Base-by-base conservation (phyloP, 2,888 invertebrate species). In the Idaea biselata region DNA sequence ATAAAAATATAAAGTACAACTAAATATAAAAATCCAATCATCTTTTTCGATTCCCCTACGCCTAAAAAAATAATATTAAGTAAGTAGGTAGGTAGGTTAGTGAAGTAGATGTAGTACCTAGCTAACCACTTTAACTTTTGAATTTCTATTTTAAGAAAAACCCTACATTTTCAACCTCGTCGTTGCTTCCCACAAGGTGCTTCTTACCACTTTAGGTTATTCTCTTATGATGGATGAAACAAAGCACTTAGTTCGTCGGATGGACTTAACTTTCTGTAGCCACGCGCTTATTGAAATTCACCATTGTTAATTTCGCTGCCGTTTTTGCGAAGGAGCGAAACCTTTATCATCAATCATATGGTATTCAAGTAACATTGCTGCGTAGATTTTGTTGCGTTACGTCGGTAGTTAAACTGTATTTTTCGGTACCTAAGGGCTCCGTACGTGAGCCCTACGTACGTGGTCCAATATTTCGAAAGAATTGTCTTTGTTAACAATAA, bases 401-500 rank as follows among this genome's bases (percentile, higher is more conserved):
- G 63, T 64, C 18, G 60, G 62, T 59, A 60, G 63, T 67, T 67
- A 65, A 64, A 72, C 71, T 75, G 73, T 74, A 69, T 74, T 70
- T 82, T 82, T 82, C 71, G 78, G 80, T 74, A 67, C 71, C 73
- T 70, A 68, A 81, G 81, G 81, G 78, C 73, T 66, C 71, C 55
- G 70, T 76, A 81, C 81, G 82, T 81, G 71, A 66, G 81, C 78
- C 82, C 81, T 82, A 78, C 79, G 75, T 83, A 83, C 84, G 83
- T 81, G 80, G 79, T 74, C 77, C 78, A 82, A 82, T 82, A 87
- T 91, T 86, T 89, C 89, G 87, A 85, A 84, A 91, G 82, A 73
- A 63, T 76, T 73, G 79, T 81, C 87, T 89, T 87, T 84, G 89
- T 88, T 89, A 88, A 87, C 88, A 89, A 89, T 88, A 89, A 87